phyloP scores from a whole-genome alignment of 2,888 invertebrate genomes.

The Xylota segnis region DNA sequence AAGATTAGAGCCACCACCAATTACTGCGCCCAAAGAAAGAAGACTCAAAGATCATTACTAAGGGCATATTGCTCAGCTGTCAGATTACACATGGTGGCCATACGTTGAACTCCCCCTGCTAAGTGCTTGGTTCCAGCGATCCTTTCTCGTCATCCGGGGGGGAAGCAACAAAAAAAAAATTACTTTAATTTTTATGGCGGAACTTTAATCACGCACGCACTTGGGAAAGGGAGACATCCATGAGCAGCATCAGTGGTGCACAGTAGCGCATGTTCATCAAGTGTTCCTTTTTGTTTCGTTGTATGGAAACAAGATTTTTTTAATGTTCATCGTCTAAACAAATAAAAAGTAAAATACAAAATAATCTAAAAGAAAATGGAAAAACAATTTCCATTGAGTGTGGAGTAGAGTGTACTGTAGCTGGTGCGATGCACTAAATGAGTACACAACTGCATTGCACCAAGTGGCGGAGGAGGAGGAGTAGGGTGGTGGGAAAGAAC shows the following conservation, averaged over 20 bases:
- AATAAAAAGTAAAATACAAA: slow-evolving; percentile 56
- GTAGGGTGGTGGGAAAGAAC: slow-evolving; percentile 17
- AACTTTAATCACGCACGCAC: slow-evolving; percentile 66
- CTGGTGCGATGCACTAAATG: slow-evolving; percentile 36
- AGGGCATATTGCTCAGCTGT: slow-evolving; percentile 48
- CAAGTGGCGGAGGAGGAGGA: slow-evolving; percentile 33
- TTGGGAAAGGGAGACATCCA: slow-evolving; percentile 34
- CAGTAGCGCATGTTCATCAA: slow-evolving; percentile 52
- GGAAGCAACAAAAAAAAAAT: slow-evolving; percentile 21
- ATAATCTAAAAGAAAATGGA: slow-evolving; percentile 63
- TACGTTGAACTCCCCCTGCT: slow-evolving; percentile 30
- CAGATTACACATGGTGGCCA: slow-evolving; percentile 57
- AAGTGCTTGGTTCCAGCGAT: slow-evolving; percentile 2
- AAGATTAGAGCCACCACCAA: slow-evolving; percentile 55
- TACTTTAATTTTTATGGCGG: slow-evolving; percentile 61
- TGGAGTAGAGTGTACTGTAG: too few species aligned
- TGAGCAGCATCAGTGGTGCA: slow-evolving; percentile 15
- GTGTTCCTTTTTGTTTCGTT: slow-evolving; percentile 44
- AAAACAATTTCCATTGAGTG: slow-evolving; percentile 55
- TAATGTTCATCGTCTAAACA: slow-evolving; percentile 53
- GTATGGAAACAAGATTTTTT: slow-evolving; percentile 24
- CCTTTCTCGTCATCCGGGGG: slow-evolving; percentile 1
- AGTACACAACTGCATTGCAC: slow-evolving; percentile 58
- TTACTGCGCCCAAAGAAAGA: slow-evolving; percentile 24
- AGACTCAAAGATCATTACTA: slow-evolving; percentile 59